Conservation (phyloP, 1,140 invertebrate species). For the Platyscapa corneri region DNA sequence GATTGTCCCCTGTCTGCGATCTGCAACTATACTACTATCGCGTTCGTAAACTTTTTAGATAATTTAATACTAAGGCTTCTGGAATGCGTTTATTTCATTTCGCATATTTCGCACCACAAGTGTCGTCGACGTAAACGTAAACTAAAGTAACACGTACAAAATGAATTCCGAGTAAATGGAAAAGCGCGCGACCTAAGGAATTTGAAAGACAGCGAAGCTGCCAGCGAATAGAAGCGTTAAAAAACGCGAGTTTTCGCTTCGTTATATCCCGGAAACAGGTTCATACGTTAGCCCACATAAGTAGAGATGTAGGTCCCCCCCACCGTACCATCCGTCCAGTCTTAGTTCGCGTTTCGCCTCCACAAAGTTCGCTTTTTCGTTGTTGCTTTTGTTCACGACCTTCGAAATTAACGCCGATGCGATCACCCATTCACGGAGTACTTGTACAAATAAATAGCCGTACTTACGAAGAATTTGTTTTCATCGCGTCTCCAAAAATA, state of each 20-base stretch:
- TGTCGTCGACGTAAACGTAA: neutral
- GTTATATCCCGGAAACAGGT: neutral
- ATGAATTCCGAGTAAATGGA: neutral
- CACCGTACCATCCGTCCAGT: neutral
- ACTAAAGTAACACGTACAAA: neutral
- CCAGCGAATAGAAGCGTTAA: neutral
- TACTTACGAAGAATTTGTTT: neutral
- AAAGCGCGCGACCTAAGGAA: no score
- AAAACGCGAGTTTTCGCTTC: conserved; percentile 18
- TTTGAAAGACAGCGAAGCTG: neutral
- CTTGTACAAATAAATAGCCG: neutral
- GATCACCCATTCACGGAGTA: neutral
- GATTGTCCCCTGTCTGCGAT: no score
- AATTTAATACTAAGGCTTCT: no score
- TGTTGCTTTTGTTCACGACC: neutral
- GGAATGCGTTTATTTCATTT: no score
- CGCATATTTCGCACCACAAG: no score
- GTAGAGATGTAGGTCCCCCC: neutral
- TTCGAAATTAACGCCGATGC: neutral
- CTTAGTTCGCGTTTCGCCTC: neutral
- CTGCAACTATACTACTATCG: no score
- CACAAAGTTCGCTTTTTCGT: neutral
- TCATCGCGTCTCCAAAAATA: no score
- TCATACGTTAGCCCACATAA: neutral
- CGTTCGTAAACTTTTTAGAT: no score